Percentiles rank a stretch among this genome's conserved stretches.
These are phyloP conservation scores for Philereme vetulata DNA, from an alignment of 2,888 invertebrate species.

Conservation along the genomic window DNA sequence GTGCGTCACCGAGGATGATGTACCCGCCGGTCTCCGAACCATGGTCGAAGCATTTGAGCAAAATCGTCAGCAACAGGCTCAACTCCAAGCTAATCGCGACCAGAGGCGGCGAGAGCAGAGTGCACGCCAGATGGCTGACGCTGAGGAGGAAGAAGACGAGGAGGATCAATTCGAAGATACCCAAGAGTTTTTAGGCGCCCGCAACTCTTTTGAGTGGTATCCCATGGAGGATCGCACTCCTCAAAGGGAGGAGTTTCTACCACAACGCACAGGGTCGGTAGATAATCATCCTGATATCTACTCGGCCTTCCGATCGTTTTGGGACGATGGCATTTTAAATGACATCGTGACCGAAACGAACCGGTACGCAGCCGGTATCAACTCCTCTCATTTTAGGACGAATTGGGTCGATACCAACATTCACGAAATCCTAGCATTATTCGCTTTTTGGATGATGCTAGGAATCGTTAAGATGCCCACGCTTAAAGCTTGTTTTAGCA, in stretches of 20 bases:
- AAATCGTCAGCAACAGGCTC: background rate
- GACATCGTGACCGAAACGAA: constrained; percentile 24
- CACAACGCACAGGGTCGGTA: background rate
- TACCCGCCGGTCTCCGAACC: background rate
- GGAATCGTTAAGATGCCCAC: background rate
- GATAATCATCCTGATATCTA: constrained; percentile 8
- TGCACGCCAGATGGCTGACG: background rate
- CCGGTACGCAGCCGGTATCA: constrained; percentile 19
- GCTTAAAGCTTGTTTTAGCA: no score
- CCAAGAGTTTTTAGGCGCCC: background rate
- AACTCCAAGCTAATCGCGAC: background rate
- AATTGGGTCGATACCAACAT: constrained; percentile 17
- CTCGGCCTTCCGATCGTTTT: constrained; percentile 26
- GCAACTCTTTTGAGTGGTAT: background rate
- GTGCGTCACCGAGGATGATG: background rate
- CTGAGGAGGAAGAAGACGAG: background rate
- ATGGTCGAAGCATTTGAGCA: background rate
- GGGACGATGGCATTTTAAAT: constrained; percentile 21
- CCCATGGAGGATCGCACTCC: constrained; percentile 1
- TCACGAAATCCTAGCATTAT: constrained; percentile 18
- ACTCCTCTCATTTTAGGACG: constrained; percentile 1
- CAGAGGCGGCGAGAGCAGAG: background rate
- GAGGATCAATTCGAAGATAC: background rate
- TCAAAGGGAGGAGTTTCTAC: background rate
- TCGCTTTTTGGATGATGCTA: constrained; percentile 9